Conservation (phyloP, 2,113 vertebrate genomes). For the Clinocottus analis region DNA sequence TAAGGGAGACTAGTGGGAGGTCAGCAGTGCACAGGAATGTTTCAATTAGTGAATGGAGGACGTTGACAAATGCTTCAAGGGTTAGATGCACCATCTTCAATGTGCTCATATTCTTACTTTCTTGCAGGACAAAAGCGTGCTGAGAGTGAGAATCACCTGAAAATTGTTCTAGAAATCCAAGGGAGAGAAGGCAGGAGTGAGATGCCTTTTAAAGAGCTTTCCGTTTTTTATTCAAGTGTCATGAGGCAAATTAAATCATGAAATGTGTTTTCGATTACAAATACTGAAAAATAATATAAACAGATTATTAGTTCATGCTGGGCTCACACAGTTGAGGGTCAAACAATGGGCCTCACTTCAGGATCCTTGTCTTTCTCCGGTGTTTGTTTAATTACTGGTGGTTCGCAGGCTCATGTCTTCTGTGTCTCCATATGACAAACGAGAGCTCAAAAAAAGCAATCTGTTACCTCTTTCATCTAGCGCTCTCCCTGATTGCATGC, state of each 20-base stretch:
- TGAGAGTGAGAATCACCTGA: no score
- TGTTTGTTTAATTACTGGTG: neutral
- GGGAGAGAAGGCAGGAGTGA: neutral
- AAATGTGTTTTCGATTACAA: neutral
- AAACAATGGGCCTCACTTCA: neutral
- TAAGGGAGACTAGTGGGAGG: constrained; percentile 27
- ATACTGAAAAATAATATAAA: neutral
- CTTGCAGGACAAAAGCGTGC: neutral
- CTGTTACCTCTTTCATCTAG: neutral
- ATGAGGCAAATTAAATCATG: neutral
- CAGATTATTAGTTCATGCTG: neutral
- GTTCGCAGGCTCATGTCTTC: neutral
- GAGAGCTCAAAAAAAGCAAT: neutral
- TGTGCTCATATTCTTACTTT: neutral
- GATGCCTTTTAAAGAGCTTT: neutral
- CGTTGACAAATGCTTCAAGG: neutral
- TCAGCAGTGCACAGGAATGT: constrained; percentile 46
- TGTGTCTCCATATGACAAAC: constrained; percentile 9
- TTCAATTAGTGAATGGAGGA: constrained; percentile 42
- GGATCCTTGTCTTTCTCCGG: neutral
- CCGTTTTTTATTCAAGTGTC: neutral
- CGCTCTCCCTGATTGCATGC: constrained; percentile 20
- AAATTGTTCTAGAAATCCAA: neutral
- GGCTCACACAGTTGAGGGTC: neutral
- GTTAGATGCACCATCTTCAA: neutral